These are phyloP conservation scores for Bibio marci DNA, from an alignment of 2,888 invertebrate species.

Conservation along the genomic window DNA sequence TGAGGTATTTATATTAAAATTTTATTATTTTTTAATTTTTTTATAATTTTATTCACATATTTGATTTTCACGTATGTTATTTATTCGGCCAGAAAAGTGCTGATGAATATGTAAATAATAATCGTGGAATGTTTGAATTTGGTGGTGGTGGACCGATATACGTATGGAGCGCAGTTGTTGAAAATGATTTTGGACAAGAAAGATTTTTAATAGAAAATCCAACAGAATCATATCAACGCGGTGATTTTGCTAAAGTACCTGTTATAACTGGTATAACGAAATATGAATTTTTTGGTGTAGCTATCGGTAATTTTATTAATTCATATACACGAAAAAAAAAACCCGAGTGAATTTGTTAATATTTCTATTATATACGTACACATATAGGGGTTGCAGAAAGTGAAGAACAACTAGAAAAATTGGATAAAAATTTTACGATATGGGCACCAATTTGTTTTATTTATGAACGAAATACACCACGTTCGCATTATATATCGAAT, in stretches of 20 bases:
- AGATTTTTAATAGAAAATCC: constrained; percentile 38
- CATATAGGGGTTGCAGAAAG: constrained; percentile 36
- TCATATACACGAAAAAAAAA: too few species aligned
- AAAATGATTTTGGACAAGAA: constrained; percentile 29
- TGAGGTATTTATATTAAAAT: too few species aligned
- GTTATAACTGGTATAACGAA: constrained; percentile 45
- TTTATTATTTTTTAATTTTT: too few species aligned
- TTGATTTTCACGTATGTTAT: too few species aligned
- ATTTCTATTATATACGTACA: too few species aligned
- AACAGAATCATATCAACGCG: constrained; percentile 24
- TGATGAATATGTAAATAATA: constrained; percentile 28
- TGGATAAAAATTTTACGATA: constrained; percentile 41
- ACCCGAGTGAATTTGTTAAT: too few species aligned
- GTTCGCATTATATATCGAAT: constrained; percentile 32
- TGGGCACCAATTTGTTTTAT: constrained; percentile 47
- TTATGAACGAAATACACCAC: constrained; percentile 36
- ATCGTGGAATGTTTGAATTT: constrained; percentile 22
- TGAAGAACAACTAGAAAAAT: constrained; percentile 31
- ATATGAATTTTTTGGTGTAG: constrained; percentile 46
- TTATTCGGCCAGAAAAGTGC: constrained; percentile 27
- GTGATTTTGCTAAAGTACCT: constrained; percentile 36
- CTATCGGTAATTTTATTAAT: constrained; percentile 41
- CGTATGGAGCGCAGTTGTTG: constrained; percentile 26
- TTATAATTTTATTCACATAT: too few species aligned
- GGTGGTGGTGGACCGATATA: constrained; percentile 22